A percentile compares a stretch with the other conserved stretches of the same genome.
Conservation (phyloP, 2,888 invertebrate species). For the Abscondita cerata region DNA sequence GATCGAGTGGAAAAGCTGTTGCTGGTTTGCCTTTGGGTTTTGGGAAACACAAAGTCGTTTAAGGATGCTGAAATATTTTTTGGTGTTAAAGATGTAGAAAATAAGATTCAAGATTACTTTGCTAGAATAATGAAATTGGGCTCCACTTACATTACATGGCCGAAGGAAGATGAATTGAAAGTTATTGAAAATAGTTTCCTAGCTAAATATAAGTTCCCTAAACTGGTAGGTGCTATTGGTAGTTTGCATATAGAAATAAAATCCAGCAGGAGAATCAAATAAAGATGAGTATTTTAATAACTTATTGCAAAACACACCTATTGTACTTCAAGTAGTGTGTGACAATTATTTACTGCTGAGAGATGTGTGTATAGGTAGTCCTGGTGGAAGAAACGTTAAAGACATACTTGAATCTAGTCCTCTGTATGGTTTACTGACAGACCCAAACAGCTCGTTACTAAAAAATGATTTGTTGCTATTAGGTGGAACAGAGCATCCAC, state of each 20-base stretch:
- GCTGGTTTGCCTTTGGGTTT: conserved; percentile 39
- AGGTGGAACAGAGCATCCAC: conserved; percentile 43
- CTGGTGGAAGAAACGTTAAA: conserved; percentile 39
- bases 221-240: conserved; percentile 40
- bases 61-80: conserved; percentile 35
- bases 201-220: conserved; percentile 36
- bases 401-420: conserved; percentile 41
- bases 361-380: conserved; percentile 41
- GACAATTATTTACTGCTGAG: conserved; percentile 41
- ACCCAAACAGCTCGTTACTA: conserved; percentile 31
- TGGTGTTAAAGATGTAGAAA: conserved; percentile 28
- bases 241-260: conserved; percentile 38
- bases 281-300: conserved; percentile 35
- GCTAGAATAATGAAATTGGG: conserved; percentile 35
- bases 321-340: conserved; percentile 43
- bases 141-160: conserved; percentile 39
- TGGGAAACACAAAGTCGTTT: conserved; percentile 39
- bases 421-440: conserved; percentile 31
- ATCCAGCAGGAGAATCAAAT: conserved; percentile 15
- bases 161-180: conserved; percentile 32
- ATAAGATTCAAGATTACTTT: conserved; percentile 33
- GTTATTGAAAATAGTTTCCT: conserved; percentile 35
- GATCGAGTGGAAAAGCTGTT: conserved; percentile 34
- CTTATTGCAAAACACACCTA: conserved; percentile 36
- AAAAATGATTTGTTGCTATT: conserved; percentile 38